A percentile compares a stretch with the other conserved stretches of the same genome.
phyloP scores from a whole-genome alignment of 2,113 vertebrate species.

The Herpailurus yagouaroundi region DNA sequence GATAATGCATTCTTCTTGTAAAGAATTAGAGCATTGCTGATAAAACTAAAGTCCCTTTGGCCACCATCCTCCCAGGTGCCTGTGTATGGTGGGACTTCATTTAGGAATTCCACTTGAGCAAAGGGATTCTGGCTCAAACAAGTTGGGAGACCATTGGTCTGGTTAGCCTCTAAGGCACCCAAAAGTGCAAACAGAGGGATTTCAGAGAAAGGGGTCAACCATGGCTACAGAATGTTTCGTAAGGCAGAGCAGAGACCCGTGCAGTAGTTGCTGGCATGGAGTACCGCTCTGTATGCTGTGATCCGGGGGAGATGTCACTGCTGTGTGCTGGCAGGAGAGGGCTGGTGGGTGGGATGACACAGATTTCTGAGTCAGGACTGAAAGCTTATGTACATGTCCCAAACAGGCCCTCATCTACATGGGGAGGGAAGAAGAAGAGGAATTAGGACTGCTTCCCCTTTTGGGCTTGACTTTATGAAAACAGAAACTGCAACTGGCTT shows the following conservation, averaged over 20 bases:
- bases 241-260: not conserved
- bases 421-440: not conserved
- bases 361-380: not conserved
- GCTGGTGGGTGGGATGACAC: not conserved
- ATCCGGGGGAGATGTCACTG: not conserved
- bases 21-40: not conserved
- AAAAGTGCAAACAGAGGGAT: not conserved
- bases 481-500: not conserved
- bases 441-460: not conserved
- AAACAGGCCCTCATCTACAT: not conserved
- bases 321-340: not conserved
- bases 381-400: not conserved
- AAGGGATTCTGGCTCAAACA: not conserved
- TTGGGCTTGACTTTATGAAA: not conserved
- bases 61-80: not conserved
- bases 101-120: slow-evolving; percentile 20
- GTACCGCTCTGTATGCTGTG: not conserved
- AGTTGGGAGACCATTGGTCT: not conserved
- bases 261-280: not conserved
- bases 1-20: not conserved
- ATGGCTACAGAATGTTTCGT: not conserved
- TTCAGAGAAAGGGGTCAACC: not conserved
- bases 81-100: not conserved
- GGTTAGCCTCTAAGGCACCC: not conserved
- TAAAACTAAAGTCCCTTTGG: not conserved